Evolutionary conservation across 2,888 invertebrate genomes (phyloP).

Genomic region (Hydrotaea cyrtoneurina): DNA sequence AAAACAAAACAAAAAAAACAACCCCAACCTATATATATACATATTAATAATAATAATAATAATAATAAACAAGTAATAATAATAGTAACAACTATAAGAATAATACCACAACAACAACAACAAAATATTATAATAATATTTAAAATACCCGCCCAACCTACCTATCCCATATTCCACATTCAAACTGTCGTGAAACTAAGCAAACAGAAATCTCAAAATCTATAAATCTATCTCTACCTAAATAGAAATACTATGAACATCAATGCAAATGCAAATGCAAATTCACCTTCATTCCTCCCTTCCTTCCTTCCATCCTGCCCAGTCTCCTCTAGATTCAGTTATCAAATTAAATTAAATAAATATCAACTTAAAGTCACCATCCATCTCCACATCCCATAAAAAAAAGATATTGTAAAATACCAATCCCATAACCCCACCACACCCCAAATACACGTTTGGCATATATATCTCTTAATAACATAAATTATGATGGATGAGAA

Average conservation of each 20-base stretch:
- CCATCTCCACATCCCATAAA: too few species aligned
- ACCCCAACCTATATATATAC: conserved; percentile 6
- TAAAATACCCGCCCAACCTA: conserved; percentile 55
- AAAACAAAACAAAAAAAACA: conserved; percentile 57
- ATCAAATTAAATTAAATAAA: too few species aligned
- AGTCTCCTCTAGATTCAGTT: too few species aligned
- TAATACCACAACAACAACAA: conserved; percentile 53
- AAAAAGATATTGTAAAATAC: conserved; percentile 36
- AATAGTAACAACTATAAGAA: conserved; percentile 55
- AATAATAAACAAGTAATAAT: conserved; percentile 51
- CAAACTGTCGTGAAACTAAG: not conserved
- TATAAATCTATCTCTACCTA: conserved; percentile 47
- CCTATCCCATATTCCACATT: not conserved
- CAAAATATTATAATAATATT: conserved; percentile 66
- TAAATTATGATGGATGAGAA: conserved; percentile 20
- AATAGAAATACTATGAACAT: conserved; percentile 27
- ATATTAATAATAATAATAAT: conserved; percentile 13
- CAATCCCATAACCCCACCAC: not conserved
- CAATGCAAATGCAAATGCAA: not conserved
- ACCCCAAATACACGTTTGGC: conserved; percentile 48
- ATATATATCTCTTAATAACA: conserved; percentile 57
- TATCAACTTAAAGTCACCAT: too few species aligned
- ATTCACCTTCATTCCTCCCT: not conserved
- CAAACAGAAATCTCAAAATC: not conserved
- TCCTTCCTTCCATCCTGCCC: not conserved